Evolutionary conservation across 2,797 vertebrate genomes (phyloP).

Genomic region (Cyclopterus lumpus): DNA sequence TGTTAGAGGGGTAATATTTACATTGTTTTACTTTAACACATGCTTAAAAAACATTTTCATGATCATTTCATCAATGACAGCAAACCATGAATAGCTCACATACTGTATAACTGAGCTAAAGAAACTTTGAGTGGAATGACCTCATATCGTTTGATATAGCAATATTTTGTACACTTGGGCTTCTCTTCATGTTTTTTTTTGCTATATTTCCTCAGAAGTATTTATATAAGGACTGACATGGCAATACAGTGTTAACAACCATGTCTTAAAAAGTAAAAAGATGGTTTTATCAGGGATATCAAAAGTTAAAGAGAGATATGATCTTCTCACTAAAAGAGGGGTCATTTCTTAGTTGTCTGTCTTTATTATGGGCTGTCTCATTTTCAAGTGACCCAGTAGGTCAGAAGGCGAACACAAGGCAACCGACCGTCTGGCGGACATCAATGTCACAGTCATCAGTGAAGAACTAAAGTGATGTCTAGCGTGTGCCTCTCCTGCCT

Average conservation of each 20-base stretch:
- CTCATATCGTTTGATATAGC: not conserved
- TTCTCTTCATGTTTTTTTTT: not conserved
- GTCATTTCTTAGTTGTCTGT: not conserved
- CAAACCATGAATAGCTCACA: too few relatives aligned
- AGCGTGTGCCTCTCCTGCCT: not conserved
- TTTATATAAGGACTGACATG: not conserved
- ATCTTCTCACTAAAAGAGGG: slow-evolving; percentile 77
- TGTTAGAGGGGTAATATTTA: too few relatives aligned
- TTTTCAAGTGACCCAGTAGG: not conserved
- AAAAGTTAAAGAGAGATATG: too few relatives aligned
- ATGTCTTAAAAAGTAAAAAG: not conserved
- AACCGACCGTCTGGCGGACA: not conserved
- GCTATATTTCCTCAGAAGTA: not conserved
- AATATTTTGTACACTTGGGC: not conserved
- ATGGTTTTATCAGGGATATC: not conserved
- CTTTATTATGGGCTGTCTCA: slow-evolving; percentile 1
- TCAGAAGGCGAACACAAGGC: not conserved
- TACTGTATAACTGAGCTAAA: too few relatives aligned
- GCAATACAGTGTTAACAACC: not conserved
- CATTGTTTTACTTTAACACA: too few relatives aligned
- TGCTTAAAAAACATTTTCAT: too few relatives aligned
- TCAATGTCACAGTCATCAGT: not conserved
- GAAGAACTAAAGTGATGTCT: not conserved
- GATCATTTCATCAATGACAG: too few relatives aligned
- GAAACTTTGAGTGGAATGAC: not conserved